Evolutionary conservation across 2,888 invertebrate genomes (phyloP).

Genomic region (Bedellia somnulentella): DNA sequence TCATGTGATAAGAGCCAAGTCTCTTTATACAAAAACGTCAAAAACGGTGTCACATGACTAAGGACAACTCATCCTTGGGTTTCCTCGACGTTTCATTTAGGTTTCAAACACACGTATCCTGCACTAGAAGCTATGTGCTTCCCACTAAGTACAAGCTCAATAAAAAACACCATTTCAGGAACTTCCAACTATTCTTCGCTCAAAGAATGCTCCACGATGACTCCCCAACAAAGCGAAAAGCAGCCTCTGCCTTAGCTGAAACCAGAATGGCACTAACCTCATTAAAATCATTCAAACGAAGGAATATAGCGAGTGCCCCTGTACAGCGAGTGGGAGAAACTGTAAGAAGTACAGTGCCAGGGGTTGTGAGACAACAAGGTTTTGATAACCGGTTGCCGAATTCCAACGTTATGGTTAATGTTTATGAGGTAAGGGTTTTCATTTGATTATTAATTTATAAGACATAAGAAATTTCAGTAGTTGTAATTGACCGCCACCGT

Average conservation of each 20-base stretch:
- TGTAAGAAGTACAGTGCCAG: conserved; percentile 52
- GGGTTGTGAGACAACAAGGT: conserved; percentile 49
- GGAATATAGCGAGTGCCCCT: conserved; percentile 48
- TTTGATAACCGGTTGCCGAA: conserved; percentile 34
- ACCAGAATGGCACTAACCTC: conserved; percentile 78
- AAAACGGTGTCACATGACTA: too few species aligned
- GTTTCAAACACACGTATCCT: too few species aligned
- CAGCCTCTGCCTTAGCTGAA: conserved; percentile 65
- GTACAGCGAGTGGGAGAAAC: conserved; percentile 57
- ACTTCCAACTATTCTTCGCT: conserved; percentile 73
- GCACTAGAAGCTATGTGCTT: too few species aligned
- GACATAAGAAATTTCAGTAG: not conserved
- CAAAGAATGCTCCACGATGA: conserved; percentile 69
- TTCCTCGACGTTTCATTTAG: too few species aligned
- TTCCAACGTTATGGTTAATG: conserved; percentile 54
- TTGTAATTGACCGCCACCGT: too few species aligned
- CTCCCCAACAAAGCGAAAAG: conserved; percentile 56
- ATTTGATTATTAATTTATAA: not conserved
- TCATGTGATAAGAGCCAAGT: too few species aligned
- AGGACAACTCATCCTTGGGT: too few species aligned
- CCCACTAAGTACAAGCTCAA: too few species aligned
- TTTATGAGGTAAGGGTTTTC: conserved; percentile 51
- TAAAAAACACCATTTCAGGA: too few species aligned
- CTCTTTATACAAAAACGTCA: too few species aligned
- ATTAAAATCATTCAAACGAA: conserved; percentile 67